Evolutionary conservation across 2,888 invertebrate species (phyloP).

Genomic region (Bombylius discolor): DNA sequence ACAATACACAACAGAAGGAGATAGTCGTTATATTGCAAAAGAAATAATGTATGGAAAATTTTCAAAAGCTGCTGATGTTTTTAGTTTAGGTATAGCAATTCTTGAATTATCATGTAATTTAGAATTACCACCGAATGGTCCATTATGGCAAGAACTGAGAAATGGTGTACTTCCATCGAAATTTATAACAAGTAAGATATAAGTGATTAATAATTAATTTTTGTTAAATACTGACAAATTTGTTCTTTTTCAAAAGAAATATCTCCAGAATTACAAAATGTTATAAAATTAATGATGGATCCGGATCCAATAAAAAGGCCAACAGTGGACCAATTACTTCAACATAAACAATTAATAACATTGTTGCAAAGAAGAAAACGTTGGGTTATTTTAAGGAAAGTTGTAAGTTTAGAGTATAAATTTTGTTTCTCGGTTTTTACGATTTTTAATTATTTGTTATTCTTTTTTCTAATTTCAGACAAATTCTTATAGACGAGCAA

Average conservation of each 20-base stretch:
- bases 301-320: conserved; percentile 41
- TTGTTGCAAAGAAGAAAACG: conserved; percentile 25
- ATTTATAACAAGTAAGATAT: conserved; percentile 30
- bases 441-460: not conserved
- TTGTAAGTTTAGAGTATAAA: conserved; percentile 20
- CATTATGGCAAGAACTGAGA: conserved; percentile 53
- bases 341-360: conserved; percentile 26
- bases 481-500: conserved; percentile 25
- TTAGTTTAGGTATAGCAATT: conserved; percentile 58
- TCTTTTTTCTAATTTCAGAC: conserved; percentile 21
- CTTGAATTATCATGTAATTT: conserved; percentile 58
- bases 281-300: conserved; percentile 45
- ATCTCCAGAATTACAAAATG: conserved; percentile 39
- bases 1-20: conserved; percentile 53
- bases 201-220: not conserved
- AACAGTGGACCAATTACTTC: conserved; percentile 40
- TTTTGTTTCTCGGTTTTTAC: not conserved
- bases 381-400: conserved; percentile 24
- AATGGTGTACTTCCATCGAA: conserved; percentile 42
- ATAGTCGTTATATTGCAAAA: conserved; percentile 60
- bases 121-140: conserved; percentile 53
- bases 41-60: conserved; percentile 54
- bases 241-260: conserved; percentile 25
- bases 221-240: not conserved
- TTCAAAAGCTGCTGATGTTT: conserved; percentile 59